Base-by-base conservation (phyloP, 2,888 invertebrate species). In the Stegophylla sp. region DNA sequence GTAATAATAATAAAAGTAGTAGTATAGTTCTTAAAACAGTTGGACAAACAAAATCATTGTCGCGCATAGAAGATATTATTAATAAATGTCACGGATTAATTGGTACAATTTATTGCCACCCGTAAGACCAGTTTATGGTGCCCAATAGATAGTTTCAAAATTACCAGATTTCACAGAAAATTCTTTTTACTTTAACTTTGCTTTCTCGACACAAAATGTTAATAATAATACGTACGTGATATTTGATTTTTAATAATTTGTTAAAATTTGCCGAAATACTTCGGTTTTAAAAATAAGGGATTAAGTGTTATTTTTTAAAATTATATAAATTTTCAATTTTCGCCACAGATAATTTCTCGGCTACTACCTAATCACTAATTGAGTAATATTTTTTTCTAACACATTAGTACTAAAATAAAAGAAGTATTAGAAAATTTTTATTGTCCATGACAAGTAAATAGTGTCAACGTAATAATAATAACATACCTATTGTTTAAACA, bases 401-500 rank as follows among this genome's bases (percentile, higher is more conserved):
- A 48, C 28, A 51, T 48, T 17, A 12, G 20, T 43, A 28, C 26
- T 26, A 23, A 59, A 20, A 41, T 41, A 59, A 63, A 75, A 12
- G 12, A 23, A 20, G 23, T 64, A 75, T 63, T n/a, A 66, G 43
- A 53, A 75, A 41, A 26, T 66, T 75, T 53, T n/a, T 66, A 66
- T 75, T 64, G 13, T 66, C 43, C 64, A n/a, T n/a, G 34, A 41
- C 17, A 34, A 64, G 43, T 66, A n/a, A 76, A 76, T 66, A 66
- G 9, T 43, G 75, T 66, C 66, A 66, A 76, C 34, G 43, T 41
- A 66, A 41, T 64, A 41, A 23, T 20, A 61, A 45, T 28, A 28
- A 63, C 10, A 51, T 41, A 53, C 51, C 56, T 69, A n/a, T 71
- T 71, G 28, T 79, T 79, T 61, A 23, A 71, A 71, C 79, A 79